Percentiles rank a stretch among this genome's conserved stretches.
phyloP scores from a whole-genome alignment of 2,888 invertebrate species.

The Calliopum simillimum region DNA sequence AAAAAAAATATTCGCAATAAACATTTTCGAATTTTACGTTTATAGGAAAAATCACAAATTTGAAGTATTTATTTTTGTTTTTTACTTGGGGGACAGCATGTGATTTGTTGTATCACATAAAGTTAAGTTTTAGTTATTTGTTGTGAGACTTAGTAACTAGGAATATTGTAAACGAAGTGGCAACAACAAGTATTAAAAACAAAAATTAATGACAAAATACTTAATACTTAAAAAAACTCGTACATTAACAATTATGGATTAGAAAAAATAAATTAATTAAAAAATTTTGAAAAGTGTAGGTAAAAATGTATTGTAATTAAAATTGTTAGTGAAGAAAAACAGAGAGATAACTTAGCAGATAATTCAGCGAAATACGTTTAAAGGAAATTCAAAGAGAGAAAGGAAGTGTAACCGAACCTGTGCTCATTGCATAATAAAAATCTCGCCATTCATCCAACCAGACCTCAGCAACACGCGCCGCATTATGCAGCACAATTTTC shows the following conservation, averaged over 20 bases:
- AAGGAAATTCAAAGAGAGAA: background rate
- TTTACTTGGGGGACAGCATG: background rate
- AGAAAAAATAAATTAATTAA: background rate
- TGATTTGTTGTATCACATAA: background rate
- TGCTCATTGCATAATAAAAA: constrained; percentile 99
- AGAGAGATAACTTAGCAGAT: constrained; percentile 28
- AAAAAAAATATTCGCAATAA: constrained; percentile 5
- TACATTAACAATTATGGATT: constrained; percentile 19
- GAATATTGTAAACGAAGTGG: constrained; percentile 11
- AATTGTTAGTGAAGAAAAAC: constrained; percentile 29
- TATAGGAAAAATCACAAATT: constrained; percentile 15
- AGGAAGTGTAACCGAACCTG: constrained; percentile 77
- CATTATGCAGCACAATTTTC: constrained; percentile 97
- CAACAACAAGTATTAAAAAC: constrained; percentile 26
- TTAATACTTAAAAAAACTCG: background rate
- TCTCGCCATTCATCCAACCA: constrained; percentile 99
- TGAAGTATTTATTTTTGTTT: background rate
- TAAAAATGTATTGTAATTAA: constrained; percentile 7
- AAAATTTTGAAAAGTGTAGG: constrained; percentile 11
- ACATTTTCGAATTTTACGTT: constrained; percentile 19
- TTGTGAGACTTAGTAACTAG: background rate
- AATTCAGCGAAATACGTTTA: constrained; percentile 21
- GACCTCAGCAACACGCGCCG: constrained; percentile 97
- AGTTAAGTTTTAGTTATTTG: no score
- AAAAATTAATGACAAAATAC: constrained; percentile 16